phyloP scores from a whole-genome alignment of 2,797 vertebrate genomes.

The Hyperoplus lanceolatus region DNA sequence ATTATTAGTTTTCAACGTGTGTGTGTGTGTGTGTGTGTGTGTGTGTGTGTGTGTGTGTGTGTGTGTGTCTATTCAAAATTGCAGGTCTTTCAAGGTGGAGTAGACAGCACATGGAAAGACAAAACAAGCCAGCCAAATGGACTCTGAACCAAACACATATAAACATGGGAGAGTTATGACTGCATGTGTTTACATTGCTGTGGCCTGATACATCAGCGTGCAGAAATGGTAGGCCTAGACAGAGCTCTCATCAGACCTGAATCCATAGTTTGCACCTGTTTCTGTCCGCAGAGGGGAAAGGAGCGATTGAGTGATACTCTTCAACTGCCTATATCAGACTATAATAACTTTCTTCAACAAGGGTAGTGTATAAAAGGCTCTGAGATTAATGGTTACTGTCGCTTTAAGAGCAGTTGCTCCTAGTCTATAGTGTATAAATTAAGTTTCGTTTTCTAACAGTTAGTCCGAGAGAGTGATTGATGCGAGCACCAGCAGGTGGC shows the following conservation, averaged over 20 bases:
- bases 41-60: too few species aligned
- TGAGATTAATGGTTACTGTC: too few species aligned
- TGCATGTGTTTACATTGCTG: constrained; percentile 65
- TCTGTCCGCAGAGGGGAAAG: constrained; percentile 5
- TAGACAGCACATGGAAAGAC: constrained; percentile 37
- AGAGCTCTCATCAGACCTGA: neutral
- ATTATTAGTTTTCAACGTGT: neutral
- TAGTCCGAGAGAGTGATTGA: too few species aligned
- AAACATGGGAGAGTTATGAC: constrained; percentile 61
- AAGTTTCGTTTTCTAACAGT: too few species aligned
- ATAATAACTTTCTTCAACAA: constrained; percentile 36
- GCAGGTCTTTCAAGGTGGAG: constrained; percentile 27
- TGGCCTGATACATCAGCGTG: constrained; percentile 31
- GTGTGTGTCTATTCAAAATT: constrained; percentile 2
- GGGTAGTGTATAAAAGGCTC: neutral
- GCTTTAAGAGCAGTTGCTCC: too few species aligned
- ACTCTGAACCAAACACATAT: constrained; percentile 69
- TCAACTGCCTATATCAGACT: constrained; percentile 11
- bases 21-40: constrained; percentile 12
- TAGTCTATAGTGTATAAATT: too few species aligned
- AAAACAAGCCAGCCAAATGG: constrained; percentile 56
- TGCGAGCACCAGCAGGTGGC: too few species aligned
- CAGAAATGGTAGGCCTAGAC: constrained; percentile 38
- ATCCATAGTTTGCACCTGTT: constrained; percentile 55
- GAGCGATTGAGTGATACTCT: neutral